Percentiles rank a stretch among this genome's conserved stretches.
phyloP scores from a whole-genome alignment of 2,113 vertebrate species.

The Cacatua alba region DNA sequence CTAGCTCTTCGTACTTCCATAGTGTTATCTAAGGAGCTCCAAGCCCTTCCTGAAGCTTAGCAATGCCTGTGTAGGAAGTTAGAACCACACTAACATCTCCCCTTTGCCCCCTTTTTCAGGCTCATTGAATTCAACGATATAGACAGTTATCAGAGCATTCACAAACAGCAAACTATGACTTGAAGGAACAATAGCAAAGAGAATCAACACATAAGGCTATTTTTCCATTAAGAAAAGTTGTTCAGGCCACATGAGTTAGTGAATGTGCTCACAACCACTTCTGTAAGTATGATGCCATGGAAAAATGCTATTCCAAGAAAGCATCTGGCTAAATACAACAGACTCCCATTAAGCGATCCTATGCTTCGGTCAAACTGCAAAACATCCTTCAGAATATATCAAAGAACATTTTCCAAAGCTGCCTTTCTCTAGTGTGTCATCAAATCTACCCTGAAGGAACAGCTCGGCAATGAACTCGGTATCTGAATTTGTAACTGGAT shows the following conservation, averaged over 20 bases:
- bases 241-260: background rate
- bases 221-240: slow-evolving; percentile 12
- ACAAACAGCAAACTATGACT: background rate
- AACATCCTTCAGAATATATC: slow-evolving; percentile 50
- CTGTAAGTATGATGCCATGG: slow-evolving; percentile 64
- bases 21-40: background rate
- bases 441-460: slow-evolving; percentile 46
- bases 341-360: slow-evolving; percentile 37
- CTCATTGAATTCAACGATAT: background rate
- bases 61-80: background rate
- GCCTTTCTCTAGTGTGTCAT: slow-evolving; percentile 45
- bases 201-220: background rate
- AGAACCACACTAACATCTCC: rapidly evolving
- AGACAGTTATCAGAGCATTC: background rate
- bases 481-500: slow-evolving; percentile 34
- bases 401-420: slow-evolving; percentile 46
- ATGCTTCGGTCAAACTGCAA: slow-evolving; percentile 18
- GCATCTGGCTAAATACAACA: slow-evolving; percentile 66
- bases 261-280: slow-evolving; percentile 57
- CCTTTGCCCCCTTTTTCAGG: background rate
- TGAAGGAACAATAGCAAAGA: background rate
- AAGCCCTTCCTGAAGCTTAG: background rate
- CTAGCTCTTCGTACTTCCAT: background rate
- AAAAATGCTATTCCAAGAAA: slow-evolving; percentile 70
- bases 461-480: slow-evolving; percentile 22